Base-by-base conservation (phyloP, 2,797 vertebrate genomes). In the Bradypodion ventrale region DNA sequence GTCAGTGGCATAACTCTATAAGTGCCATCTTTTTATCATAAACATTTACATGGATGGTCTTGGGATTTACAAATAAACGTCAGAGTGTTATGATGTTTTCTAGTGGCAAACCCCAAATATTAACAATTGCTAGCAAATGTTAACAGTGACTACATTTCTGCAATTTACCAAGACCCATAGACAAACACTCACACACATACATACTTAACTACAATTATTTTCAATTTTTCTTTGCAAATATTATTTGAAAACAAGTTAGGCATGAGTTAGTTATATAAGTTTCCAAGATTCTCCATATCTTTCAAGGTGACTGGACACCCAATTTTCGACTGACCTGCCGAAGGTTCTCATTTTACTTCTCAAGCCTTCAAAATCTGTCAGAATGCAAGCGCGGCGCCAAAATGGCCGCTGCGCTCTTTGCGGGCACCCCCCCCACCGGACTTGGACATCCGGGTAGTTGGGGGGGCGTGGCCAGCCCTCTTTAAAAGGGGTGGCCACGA, bases 311-410 rank as follows among this genome's bases (percentile, higher is more conserved):
- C 73, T 77, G 21, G 15, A 69, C 46, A 13, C 29, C 13, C 19
- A 42, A 6, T 35, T 77, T 69, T 83, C 60, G 32, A 77, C n/a
- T 69, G 37, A 12, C 73, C 32, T 44, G 37, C 46, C 32, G n/a
- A 56, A 13, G 62, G 85, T 82, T 70, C 37, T 35, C 5, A 7
- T 88, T 88, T 81, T 82, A 75, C 89, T 88, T 82, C 82, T 25
- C 40, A 87, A 84, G 69, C 23, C 16, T 79, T n/a, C 8, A 10
- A 2, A 27, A 7, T 69, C 76, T 8, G 2, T 0, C 6, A n/a
- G 32, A 81, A n/a, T n/a, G n/a, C n/a, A n/a, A n/a, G n/a, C n/a
- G n/a, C n/a, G n/a, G n/a, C n/a, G n/a, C n/a, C n/a, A n/a, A n/a
- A n/a, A n/a, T n/a, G n/a, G n/a, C n/a, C n/a, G n/a, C n/a, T n/a